These are phyloP conservation scores for Mixornis gularis DNA, from an alignment of 2,113 vertebrate species.

Conservation along the genomic window DNA sequence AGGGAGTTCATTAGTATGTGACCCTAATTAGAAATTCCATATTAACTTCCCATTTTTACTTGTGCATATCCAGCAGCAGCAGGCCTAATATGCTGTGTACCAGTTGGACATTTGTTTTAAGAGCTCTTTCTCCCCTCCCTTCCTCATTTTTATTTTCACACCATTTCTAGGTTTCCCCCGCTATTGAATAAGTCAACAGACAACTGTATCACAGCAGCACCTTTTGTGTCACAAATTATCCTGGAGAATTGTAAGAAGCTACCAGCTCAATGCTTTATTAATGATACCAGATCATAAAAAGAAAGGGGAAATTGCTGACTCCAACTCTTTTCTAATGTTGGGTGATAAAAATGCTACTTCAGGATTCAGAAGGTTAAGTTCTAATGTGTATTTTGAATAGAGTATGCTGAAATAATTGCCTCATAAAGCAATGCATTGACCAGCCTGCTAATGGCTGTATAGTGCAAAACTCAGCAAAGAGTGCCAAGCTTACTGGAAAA, in stretches of 20 bases:
- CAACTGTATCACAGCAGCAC: constrained; percentile 70
- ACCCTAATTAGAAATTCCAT: constrained; percentile 86
- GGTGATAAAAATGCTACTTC: constrained; percentile 91
- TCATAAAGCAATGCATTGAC: constrained; percentile 90
- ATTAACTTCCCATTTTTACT: constrained; percentile 73
- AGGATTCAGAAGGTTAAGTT: constrained; percentile 94
- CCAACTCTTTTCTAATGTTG: constrained; percentile 83
- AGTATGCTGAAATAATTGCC: constrained; percentile 88
- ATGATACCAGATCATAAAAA: constrained; percentile 86
- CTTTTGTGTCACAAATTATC: constrained; percentile 85
- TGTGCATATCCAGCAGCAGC: constrained; percentile 62
- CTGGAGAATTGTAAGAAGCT: constrained; percentile 69
- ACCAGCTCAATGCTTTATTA: constrained; percentile 87
- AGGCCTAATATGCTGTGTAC: constrained; percentile 8
- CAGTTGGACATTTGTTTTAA: neutral
- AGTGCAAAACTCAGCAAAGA: constrained; percentile 88
- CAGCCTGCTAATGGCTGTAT: constrained; percentile 81
- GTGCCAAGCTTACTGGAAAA: constrained; percentile 82
- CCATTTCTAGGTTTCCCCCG: constrained; percentile 7
- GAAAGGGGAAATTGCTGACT: constrained; percentile 79
- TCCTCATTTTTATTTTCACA: constrained; percentile 65
- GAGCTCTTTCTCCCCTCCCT: neutral
- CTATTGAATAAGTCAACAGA: constrained; percentile 81
- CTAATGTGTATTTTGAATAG: constrained; percentile 92
- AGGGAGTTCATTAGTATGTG: constrained; percentile 81